Evolutionary conservation across 2,888 invertebrate genomes (phyloP).

Genomic region (Choristoneura rosaceana): DNA sequence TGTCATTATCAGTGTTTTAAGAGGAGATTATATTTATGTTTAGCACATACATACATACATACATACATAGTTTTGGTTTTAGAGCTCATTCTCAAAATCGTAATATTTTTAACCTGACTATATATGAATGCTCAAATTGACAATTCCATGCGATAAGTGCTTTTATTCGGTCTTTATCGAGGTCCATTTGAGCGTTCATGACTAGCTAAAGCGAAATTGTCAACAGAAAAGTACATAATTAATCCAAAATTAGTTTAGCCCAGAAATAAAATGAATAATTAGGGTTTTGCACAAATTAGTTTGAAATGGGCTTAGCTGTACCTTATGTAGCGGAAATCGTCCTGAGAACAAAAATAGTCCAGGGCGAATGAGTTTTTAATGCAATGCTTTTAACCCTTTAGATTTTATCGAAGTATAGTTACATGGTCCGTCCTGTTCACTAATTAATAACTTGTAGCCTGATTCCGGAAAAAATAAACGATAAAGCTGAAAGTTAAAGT

Average conservation of each 20-base stretch:
- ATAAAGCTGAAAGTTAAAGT: too few relatives aligned
- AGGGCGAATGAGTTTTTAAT: background rate
- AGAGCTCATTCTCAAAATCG: background rate
- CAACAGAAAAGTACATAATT: background rate
- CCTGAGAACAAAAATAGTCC: background rate
- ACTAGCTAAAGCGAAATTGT: constrained; percentile 7
- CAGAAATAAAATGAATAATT: background rate
- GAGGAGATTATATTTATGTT: background rate
- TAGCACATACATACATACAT: too few relatives aligned
- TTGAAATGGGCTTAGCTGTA: constrained; percentile 1
- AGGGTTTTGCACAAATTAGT: background rate
- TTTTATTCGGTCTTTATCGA: background rate
- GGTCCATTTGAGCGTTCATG: background rate
- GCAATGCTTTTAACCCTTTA: constrained; percentile 3
- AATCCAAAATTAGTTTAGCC: background rate
- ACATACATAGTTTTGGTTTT: too few relatives aligned
- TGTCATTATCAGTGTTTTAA: background rate
- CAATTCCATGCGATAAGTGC: background rate
- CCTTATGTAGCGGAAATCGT: background rate
- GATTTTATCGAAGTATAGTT: constrained; percentile 5
- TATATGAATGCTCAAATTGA: background rate
- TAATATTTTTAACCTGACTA: background rate
- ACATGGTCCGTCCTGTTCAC: background rate
- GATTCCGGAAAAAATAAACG: too few relatives aligned
- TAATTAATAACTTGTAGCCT: background rate